Evolutionary conservation across 2,797 vertebrate genomes (phyloP).

Genomic region (Clarias pachynema): DNA sequence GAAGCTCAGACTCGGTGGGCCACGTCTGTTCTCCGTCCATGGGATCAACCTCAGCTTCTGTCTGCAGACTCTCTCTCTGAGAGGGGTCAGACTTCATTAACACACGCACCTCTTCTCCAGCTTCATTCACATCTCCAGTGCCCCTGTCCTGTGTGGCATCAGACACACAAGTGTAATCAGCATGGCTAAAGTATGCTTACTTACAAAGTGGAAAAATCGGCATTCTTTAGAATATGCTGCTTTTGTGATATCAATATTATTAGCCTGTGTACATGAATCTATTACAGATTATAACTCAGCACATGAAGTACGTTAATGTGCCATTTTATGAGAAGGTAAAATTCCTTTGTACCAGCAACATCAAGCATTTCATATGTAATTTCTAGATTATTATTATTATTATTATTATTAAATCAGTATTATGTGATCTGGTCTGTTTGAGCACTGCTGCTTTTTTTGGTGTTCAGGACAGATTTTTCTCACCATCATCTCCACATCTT

Average conservation of each 20-base stretch:
- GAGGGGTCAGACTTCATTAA: slow-evolving; percentile 87
- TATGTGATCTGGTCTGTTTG: too few relatives aligned
- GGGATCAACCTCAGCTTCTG: slow-evolving; percentile 89
- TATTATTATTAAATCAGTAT: neutral
- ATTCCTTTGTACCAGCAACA: neutral
- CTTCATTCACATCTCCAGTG: slow-evolving; percentile 49
- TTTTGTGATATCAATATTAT: neutral
- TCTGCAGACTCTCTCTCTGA: slow-evolving; percentile 82
- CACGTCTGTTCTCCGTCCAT: slow-evolving; percentile 98
- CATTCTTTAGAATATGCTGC: too few relatives aligned
- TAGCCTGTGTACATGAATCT: neutral
- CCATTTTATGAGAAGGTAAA: neutral
- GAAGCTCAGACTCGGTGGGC: slow-evolving; percentile 92
- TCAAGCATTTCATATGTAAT: neutral
- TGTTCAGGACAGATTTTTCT: neutral
- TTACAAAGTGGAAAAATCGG: neutral
- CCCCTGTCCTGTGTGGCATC: slow-evolving; percentile 71
- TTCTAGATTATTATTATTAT: neutral
- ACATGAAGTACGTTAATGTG: neutral
- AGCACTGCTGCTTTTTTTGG: neutral
- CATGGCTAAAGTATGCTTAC: neutral
- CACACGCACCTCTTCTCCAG: slow-evolving; percentile 79
- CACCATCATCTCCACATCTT: slow-evolving; percentile 80
- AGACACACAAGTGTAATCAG: slow-evolving; percentile 10
- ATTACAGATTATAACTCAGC: neutral